phyloP scores from a whole-genome alignment of 2,797 vertebrate genomes.

The Lepidocolaptes lacrymiger region DNA sequence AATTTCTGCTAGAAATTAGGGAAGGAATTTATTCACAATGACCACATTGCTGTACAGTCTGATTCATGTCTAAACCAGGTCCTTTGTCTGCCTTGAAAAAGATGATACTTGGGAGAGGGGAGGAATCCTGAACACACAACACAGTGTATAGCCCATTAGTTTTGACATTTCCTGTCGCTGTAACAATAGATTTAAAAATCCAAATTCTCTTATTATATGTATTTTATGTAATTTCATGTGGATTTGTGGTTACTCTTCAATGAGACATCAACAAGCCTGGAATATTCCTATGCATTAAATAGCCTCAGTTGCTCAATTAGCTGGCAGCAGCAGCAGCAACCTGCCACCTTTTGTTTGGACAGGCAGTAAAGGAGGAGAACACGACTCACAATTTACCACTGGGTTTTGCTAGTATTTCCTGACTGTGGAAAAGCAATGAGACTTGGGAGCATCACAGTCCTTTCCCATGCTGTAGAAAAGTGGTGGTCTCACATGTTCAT shows the following conservation, averaged over 20 bases:
- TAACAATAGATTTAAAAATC: background rate
- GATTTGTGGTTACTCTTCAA: background rate
- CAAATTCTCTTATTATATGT: background rate
- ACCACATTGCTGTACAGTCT: background rate
- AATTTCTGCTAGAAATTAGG: background rate
- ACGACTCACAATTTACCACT: background rate
- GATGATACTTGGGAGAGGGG: background rate
- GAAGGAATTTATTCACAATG: background rate
- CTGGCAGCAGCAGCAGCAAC: background rate
- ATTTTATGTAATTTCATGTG: background rate
- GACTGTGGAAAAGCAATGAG: background rate
- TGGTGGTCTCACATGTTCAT: background rate
- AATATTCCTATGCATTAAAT: background rate
- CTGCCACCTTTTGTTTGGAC: background rate
- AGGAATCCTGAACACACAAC: background rate
- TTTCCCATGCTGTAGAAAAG: background rate
- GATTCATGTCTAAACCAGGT: background rate
- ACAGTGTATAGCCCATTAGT: background rate
- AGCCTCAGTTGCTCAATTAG: background rate
- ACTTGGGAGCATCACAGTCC: background rate
- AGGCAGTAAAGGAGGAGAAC: background rate
- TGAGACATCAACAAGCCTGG: background rate
- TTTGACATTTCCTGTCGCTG: background rate
- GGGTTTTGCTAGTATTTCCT: background rate
- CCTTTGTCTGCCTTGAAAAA: background rate